Evolutionary conservation across 2,888 invertebrate species (phyloP).

Genomic region (Caenorhabditis angaria): DNA sequence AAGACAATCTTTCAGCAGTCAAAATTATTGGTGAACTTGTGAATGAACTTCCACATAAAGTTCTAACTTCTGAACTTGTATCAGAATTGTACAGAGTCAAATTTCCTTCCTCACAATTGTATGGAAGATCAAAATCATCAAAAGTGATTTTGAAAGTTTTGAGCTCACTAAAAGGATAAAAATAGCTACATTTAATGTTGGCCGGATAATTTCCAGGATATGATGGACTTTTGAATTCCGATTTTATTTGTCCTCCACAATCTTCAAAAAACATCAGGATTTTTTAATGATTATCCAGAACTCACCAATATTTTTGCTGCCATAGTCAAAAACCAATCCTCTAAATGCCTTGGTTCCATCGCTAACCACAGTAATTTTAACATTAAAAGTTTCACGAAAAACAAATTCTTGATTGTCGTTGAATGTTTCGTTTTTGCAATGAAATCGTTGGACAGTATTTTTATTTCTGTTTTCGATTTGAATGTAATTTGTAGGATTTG

Average conservation of each 20-base stretch:
- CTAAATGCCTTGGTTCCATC: not conserved
- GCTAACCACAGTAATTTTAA: not conserved
- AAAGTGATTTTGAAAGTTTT: not conserved
- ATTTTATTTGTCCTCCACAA: not conserved
- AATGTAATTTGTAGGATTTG: too few species aligned
- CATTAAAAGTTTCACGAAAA: not conserved
- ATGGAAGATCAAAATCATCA: not conserved
- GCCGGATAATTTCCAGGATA: not conserved
- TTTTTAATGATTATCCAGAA: not conserved
- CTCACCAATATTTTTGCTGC: not conserved
- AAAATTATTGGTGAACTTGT: too few species aligned
- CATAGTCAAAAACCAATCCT: not conserved
- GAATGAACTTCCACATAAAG: too few species aligned
- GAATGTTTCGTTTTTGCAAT: not conserved
- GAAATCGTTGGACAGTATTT: too few species aligned
- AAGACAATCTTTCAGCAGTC: too few species aligned
- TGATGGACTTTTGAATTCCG: not conserved
- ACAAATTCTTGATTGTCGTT: not conserved
- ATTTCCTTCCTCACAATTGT: too few species aligned
- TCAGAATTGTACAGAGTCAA: too few species aligned
- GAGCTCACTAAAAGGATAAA: too few species aligned
- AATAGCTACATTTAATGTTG: not conserved
- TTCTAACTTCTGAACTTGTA: too few species aligned
- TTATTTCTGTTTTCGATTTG: too few species aligned
- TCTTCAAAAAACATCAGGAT: not conserved